Evolutionary conservation across 2,113 vertebrate genomes (phyloP), one percentile per base, ranked within the genome.

Genomic region (Apaloderma vittatum): DNA sequence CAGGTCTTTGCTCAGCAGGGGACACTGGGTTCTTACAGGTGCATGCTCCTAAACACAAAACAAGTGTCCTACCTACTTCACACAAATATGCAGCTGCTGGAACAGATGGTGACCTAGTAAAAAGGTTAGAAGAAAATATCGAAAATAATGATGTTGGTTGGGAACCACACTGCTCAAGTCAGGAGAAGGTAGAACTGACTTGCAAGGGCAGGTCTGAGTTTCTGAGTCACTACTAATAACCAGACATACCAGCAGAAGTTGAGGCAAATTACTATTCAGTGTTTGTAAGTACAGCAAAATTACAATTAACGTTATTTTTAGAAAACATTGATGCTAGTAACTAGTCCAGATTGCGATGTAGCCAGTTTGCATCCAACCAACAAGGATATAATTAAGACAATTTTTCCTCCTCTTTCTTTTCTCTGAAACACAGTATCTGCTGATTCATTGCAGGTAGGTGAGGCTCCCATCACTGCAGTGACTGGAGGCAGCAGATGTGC

Each of bases 41-140:
- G 26, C 34, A 34, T 24, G 15, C 34, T 93, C 61, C 45, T 46
- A 55, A 84, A 75, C 17, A 67, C 27, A 72, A 59, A 86, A 62
- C 3, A 29, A 80, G 6, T 8, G 15, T 68, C 76, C 18, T 52
- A 9, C 24, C 76, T 89, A 27, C 76, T 67, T 93, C 61, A 75
- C 32, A 84, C 9, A 65, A 72, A 91, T 24, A 91, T 57, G 27
- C 80, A 95, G 83, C 91, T 94, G 52, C 93, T 87, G 5, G 71
- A 93, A 92, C 84, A 96, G 89, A 95, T 55, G 57, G 86, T 75
- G 73, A 89, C 70, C 80, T 76, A 49, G n/a, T 61, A 72, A 58
- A 93, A 95, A 96, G 57, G 52, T 76, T 58, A 90, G 20, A 36
- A 80, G 58, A 61, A 88, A 94, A 95, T 91, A 79, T 34, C 21